Conservation (phyloP, 2,888 invertebrate genomes). For the Perithous albicinctus region DNA sequence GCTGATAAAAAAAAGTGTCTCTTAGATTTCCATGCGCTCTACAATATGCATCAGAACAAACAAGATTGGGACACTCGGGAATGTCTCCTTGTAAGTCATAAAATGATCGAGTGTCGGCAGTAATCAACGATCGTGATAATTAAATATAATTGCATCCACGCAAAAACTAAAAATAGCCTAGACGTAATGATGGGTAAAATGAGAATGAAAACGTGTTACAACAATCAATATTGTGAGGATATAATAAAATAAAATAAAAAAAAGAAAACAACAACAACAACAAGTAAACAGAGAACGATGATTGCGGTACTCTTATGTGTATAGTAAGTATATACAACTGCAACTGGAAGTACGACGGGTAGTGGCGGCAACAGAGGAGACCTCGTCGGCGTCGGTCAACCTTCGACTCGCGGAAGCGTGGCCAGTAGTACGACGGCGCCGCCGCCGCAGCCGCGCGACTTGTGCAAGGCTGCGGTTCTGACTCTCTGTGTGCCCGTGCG, state of each 20-base stretch:
- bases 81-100: neutral
- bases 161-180: constrained; percentile 9
- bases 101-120: constrained; percentile 16
- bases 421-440: constrained; percentile 31
- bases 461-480: constrained; percentile 76
- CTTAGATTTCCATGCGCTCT: too few relatives aligned
- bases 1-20: too few relatives aligned
- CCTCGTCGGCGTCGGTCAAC: constrained; percentile 64
- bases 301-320: neutral
- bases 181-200: constrained; percentile 51
- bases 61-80: too few relatives aligned
- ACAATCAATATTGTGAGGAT: constrained; percentile 51
- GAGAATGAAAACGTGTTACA: constrained; percentile 40
- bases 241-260: too few relatives aligned
- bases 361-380: constrained; percentile 30
- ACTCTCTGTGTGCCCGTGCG: constrained; percentile 36
- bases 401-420: constrained; percentile 70
- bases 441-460: too few relatives aligned
- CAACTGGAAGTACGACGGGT: constrained; percentile 6
- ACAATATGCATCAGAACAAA: too few relatives aligned
- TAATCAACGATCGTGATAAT: constrained; percentile 28
- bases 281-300: constrained; percentile 27
- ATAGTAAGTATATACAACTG: neutral
- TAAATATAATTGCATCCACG: constrained; percentile 31
- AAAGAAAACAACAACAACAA: constrained; percentile 60